Evolutionary conservation across 1,140 invertebrate species (phyloP).

Genomic region (Hylaeus volcanicus): DNA sequence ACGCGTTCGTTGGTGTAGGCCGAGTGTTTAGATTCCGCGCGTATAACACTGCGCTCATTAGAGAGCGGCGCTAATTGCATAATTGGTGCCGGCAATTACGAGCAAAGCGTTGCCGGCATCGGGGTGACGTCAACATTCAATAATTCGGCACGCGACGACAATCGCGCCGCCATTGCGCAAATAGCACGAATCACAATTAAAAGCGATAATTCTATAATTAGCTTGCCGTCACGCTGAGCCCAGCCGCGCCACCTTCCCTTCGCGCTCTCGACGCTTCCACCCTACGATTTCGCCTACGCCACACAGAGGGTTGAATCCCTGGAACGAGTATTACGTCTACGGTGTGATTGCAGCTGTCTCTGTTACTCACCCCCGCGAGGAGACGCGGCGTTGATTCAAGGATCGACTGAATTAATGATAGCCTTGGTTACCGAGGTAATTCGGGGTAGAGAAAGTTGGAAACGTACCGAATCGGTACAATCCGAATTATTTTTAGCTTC

Average conservation of each 20-base stretch:
- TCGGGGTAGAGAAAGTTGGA: too few species aligned
- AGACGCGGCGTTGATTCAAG: conserved; percentile 14
- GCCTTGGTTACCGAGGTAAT: too few species aligned
- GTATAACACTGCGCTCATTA: conserved; percentile 63
- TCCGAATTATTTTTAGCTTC: too few species aligned
- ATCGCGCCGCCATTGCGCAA: conserved; percentile 64
- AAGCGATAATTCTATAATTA: conserved; percentile 72
- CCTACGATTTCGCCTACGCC: conserved; percentile 3
- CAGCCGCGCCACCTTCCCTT: not conserved
- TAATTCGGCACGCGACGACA: conserved; percentile 76
- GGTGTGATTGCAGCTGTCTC: not conserved
- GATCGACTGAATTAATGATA: not conserved
- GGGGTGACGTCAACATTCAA: conserved; percentile 73
- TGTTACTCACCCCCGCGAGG: not conserved
- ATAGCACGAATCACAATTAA: conserved; percentile 72
- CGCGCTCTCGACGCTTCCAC: not conserved
- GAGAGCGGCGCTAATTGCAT: conserved; percentile 69
- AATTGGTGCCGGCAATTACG: conserved; percentile 68
- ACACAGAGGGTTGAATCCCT: conserved; percentile 3
- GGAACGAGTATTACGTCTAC: not conserved
- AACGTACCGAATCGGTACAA: too few species aligned
- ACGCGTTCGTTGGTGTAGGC: not conserved
- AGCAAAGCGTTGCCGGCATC: conserved; percentile 60
- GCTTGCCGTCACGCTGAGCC: conserved; percentile 22
- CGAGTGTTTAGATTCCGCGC: conserved; percentile 62